phyloP scores from a whole-genome alignment of 2,113 vertebrate genomes.

The Heliornis fulica region DNA sequence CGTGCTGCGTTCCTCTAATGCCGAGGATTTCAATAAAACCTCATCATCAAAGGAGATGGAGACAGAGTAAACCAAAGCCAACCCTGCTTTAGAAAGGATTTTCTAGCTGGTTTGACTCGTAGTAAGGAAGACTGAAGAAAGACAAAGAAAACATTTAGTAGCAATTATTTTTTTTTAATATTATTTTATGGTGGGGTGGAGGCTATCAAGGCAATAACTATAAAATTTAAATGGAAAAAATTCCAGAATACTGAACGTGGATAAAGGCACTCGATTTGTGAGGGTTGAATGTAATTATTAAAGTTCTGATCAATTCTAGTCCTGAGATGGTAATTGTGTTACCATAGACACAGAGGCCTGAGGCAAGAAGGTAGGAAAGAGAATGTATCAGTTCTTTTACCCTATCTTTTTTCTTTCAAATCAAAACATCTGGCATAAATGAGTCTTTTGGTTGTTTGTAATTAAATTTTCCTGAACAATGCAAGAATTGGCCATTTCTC shows the following conservation, averaged over 20 bases:
- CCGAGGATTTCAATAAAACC: neutral
- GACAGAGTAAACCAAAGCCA: neutral
- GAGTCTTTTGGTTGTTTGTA: neutral
- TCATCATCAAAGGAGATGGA: neutral
- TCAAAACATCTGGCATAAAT: neutral
- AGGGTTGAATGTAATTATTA: neutral
- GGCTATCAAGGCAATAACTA: neutral
- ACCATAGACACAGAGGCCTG: neutral
- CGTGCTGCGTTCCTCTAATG: neutral
- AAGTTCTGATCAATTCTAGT: neutral
- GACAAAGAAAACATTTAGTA: neutral
- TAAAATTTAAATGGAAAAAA: neutral
- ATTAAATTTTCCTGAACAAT: constrained; percentile 8
- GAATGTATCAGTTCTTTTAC: neutral
- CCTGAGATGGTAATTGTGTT: neutral
- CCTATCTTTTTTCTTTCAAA: neutral
- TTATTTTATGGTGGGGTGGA: neutral
- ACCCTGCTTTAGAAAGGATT: neutral
- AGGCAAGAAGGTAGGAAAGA: neutral
- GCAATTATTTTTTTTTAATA: neutral
- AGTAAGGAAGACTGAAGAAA: neutral
- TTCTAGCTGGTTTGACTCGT: neutral
- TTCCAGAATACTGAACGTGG: neutral
- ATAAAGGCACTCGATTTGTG: neutral
- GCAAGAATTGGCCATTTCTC: constrained; percentile 17